Conservation (phyloP, 2,888 invertebrate species). For the Leucophenga maculata region DNA sequence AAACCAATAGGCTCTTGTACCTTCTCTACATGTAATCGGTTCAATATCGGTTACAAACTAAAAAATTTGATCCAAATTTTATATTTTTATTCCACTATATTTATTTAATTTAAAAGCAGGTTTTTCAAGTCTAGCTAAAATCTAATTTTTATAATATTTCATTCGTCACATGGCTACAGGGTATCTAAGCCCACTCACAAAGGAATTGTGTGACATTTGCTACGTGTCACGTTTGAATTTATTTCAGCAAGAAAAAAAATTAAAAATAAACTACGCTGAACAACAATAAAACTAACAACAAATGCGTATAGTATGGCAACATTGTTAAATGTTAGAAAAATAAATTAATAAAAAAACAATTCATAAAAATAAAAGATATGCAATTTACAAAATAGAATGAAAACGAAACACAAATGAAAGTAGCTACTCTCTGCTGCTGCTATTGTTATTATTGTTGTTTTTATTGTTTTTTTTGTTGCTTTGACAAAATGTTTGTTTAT, state of each 20-base stretch:
- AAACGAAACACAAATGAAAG: slow-evolving; percentile 7
- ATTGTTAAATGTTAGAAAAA: slow-evolving; percentile 1
- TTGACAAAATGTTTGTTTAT: background rate
- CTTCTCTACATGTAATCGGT: no score
- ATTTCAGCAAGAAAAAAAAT: background rate
- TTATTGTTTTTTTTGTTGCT: slow-evolving; percentile 16
- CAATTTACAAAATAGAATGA: background rate
- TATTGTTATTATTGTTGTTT: background rate
- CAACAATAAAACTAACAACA: background rate
- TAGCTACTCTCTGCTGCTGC: background rate
- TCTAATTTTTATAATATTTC: no score
- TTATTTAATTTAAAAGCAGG: no score
- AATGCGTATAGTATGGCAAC: slow-evolving; percentile 2
- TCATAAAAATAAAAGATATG: slow-evolving; percentile 22
- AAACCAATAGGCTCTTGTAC: no score
- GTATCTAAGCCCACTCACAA: no score
- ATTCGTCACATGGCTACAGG: no score
- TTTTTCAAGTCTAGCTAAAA: no score
- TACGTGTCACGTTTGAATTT: slow-evolving; percentile 49
- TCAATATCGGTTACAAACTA: no score
- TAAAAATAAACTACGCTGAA: background rate
- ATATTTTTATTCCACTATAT: no score
- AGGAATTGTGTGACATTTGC: slow-evolving; percentile 48
- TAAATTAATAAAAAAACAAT: background rate
- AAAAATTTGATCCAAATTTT: no score